These are phyloP conservation scores for Tor tambroides DNA, from an alignment of 2,113 vertebrate species.

Conservation along the genomic window DNA sequence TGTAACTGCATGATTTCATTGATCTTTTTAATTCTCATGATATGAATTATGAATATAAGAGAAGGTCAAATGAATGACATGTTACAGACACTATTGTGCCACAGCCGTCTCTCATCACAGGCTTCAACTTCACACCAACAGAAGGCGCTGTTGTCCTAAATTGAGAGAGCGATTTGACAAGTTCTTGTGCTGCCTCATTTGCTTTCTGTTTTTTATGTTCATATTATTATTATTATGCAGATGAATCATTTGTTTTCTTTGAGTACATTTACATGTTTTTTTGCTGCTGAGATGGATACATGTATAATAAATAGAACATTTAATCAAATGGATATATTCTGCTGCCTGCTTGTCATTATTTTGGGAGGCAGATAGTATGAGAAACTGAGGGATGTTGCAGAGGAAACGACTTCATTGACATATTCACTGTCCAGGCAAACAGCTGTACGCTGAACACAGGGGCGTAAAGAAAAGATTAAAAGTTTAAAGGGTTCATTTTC, in stretches of 20 bases:
- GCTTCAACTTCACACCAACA: constrained; percentile 3
- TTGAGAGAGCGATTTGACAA: neutral
- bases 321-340: neutral
- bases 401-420: neutral
- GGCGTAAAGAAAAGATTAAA: neutral
- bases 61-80: constrained; percentile 34
- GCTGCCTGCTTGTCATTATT: neutral
- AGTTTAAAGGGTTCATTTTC: neutral
- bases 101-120: neutral
- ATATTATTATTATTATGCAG: neutral
- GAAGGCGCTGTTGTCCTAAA: constrained; percentile 39
- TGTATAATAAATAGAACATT: neutral
- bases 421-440: neutral
- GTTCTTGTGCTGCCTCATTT: neutral
- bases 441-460: neutral
- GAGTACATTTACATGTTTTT: neutral
- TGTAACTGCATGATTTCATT: constrained; percentile 20
- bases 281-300: neutral
- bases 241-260: neutral
- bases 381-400: neutral
- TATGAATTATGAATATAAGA: constrained; percentile 2
- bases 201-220: neutral
- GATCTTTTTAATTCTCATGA: neutral
- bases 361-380: neutral
- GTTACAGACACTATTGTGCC: neutral